Percentiles rank a stretch among this genome's conserved stretches.
These are phyloP conservation scores for Mesorhabditis belari DNA, from an alignment of 2,888 invertebrate genomes.

Conservation along the genomic window DNA sequence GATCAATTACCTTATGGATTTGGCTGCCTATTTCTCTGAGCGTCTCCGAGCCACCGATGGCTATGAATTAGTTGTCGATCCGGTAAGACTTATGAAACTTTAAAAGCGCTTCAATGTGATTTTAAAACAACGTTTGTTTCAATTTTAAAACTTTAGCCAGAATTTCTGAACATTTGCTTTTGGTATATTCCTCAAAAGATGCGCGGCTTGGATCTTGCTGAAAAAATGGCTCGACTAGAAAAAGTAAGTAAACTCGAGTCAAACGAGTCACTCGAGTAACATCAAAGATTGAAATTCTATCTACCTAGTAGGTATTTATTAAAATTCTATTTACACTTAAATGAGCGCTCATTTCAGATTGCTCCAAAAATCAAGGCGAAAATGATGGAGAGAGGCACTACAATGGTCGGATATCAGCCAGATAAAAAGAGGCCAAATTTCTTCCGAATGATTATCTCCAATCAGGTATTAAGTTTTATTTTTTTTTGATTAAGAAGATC, in stretches of 20 bases:
- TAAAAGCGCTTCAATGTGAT: background rate
- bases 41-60: constrained; percentile 48
- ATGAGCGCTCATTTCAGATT: constrained; percentile 63
- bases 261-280: no score
- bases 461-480: constrained; percentile 77
- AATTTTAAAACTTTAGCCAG: constrained; percentile 63
- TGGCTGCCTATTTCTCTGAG: constrained; percentile 65
- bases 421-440: constrained; percentile 93
- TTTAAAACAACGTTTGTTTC: background rate
- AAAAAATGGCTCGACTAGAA: constrained; percentile 49
- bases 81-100: constrained; percentile 61
- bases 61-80: constrained; percentile 51
- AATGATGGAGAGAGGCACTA: constrained; percentile 95
- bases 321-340: background rate
- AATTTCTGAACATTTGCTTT: constrained; percentile 93
- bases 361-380: constrained; percentile 87
- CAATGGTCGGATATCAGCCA: constrained; percentile 98
- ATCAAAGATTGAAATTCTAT: background rate
- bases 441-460: constrained; percentile 96
- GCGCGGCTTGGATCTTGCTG: constrained; percentile 50
- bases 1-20: constrained; percentile 87
- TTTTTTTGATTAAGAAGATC: background rate
- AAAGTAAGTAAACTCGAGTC: constrained; percentile 42
- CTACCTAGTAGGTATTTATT: background rate
- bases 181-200: constrained; percentile 91